These are phyloP conservation scores for Ecliptopera silaceata DNA, from an alignment of 2,888 invertebrate species.

Conservation along the genomic window DNA sequence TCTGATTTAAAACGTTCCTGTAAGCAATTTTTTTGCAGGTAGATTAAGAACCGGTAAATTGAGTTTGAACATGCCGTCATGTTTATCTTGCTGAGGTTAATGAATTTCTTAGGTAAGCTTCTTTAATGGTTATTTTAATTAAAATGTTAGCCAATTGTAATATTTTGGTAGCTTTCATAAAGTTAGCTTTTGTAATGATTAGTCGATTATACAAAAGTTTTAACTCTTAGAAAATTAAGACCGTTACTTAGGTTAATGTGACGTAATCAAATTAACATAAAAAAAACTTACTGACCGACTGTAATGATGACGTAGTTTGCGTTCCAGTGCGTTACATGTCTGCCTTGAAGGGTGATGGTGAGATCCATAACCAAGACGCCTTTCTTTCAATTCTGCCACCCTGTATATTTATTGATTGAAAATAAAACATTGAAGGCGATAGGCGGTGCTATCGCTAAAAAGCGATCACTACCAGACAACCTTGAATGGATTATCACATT, in stretches of 20 bases:
- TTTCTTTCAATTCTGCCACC: conserved; percentile 33
- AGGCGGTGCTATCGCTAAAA: too few species aligned
- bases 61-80: conserved; percentile 21
- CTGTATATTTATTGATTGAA: not conserved
- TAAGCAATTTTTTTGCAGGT: conserved; percentile 12
- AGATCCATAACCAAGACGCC: conserved; percentile 40
- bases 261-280: too few species aligned
- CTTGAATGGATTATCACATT: too few species aligned
- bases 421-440: too few species aligned
- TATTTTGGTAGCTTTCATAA: not conserved
- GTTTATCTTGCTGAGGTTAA: conserved; percentile 13
- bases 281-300: conserved; percentile 47
- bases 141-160: not conserved
- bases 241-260: too few species aligned
- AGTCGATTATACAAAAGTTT: too few species aligned
- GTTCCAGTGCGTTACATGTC: conserved; percentile 56
- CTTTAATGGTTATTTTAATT: not conserved
- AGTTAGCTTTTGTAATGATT: too few species aligned
- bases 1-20: conserved; percentile 10
- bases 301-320: conserved; percentile 54
- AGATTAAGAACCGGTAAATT: conserved; percentile 22
- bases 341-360: conserved; percentile 59
- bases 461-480: too few species aligned
- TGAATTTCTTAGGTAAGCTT: conserved; percentile 6
- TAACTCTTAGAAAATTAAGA: too few species aligned